Base-by-base conservation (phyloP, 1,140 invertebrate species). In the Stegodyphus dumicola region DNA sequence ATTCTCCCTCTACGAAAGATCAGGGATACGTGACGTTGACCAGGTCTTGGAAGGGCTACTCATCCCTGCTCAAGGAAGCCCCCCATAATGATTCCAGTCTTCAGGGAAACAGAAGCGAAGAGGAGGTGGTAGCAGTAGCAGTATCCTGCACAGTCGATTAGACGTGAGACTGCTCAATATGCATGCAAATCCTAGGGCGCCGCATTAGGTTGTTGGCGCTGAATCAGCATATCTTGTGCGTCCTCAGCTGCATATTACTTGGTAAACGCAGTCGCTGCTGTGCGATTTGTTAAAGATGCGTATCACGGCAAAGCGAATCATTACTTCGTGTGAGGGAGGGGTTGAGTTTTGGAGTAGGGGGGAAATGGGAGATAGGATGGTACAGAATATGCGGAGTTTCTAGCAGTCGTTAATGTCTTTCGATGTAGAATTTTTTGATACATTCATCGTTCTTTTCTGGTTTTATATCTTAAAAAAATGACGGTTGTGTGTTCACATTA, bases 191-290 rank as follows among this genome's bases (percentile, higher is more conserved):
- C 81, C 65, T 69, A 54, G 64, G 52, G 65, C 52, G 48, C 33
- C 54, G 81, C 70, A 83, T 74, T 75, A 52, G 48, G 48, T 64
- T 33, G 52, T 54, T 18, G 52, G 17, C 15, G 74, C 81, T 51
- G 81, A 85, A 85, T 85, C 81, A 85, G 81, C 81, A 85, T 85
- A 85, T 79, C 81, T 77, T 18, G 81, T 53, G 81, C 51, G 66
- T 69, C 74, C 73, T 85, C 77, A 70, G 66, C 56, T 77, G 65
- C 64, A 77, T 76, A 85, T 85, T 85, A 85, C 51, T 7, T n/a
- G 71, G 71, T 73, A 80, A 60, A 53, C 13, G 48, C 11, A 18
- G 6, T 10, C 66, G 54, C 33, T 65, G 49, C n/a, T 13, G 81
- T 85, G 49, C 60, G 81, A 85, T 85, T 85, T 85, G 81, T 76